Evolutionary conservation across 2,888 invertebrate genomes (phyloP), one percentile per base, ranked within the genome.

Genomic region (Epinotia demarniana): DNA sequence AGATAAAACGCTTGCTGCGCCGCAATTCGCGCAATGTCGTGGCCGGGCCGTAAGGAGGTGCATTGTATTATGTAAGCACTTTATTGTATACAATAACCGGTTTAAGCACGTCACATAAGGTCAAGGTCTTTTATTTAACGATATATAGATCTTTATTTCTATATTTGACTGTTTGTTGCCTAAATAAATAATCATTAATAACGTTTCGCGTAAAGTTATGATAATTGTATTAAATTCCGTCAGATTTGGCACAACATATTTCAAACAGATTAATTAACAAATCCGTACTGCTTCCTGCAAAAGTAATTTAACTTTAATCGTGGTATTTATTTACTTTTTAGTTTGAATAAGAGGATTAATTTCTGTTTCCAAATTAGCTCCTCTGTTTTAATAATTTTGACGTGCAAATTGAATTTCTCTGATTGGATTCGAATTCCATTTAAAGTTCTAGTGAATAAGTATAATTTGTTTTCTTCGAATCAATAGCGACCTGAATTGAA

Each of bases 271-370:
- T 74, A 69, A 69, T 69, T 69, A 62, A 27, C 57, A 55, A 74
- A 73, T 55, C 19, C 19, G 19, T 27, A 69, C 53, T 61, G 60
- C 66, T 70, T 61, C 39, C 3, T 18, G n/a, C 58, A 39, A 70
- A 75, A 70, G 70, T 53, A 71, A 75, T 75, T 75, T 75, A 75
- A 66, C 68, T 64, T 64, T 53, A 66, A 75, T 64, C 60, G 63
- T 53, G 11, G 19, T 39, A 64, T 69, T 77, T 70, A 61, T 73
- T 75, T 73, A 61, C 73, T 61, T 62, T 27, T 39, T 43, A 5
- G 60, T 64, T 43, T 71, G 60, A 68, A 68, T 66, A 43, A 70
- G 62, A 57, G n/a, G 39, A 62, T 74, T 66, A 49, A 62, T 60
- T 71, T 46, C 18, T 74, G 57, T 61, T 49, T 63, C 43, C 12